phyloP scores from a whole-genome alignment of 2,888 invertebrate species.

The Litoditis marina region DNA sequence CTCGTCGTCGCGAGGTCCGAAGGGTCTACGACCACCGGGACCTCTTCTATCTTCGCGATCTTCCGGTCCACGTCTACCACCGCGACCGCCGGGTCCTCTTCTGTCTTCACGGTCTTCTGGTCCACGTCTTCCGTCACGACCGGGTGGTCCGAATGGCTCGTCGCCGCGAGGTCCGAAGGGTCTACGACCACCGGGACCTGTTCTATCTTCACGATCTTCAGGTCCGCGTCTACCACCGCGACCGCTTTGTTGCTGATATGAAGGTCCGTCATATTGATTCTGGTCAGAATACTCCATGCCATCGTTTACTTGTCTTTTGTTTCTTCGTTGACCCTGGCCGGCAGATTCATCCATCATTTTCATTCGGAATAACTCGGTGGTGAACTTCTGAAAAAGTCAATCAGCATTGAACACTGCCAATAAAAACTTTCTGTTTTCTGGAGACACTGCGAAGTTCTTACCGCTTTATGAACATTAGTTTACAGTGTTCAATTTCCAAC shows the following conservation, averaged over 20 bases:
- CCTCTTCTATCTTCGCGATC: too few relatives aligned
- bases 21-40: neutral
- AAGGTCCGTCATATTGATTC: neutral
- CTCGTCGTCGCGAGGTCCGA: constrained; percentile 1
- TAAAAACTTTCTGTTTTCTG: too few relatives aligned
- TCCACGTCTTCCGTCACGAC: neutral
- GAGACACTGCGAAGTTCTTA: too few relatives aligned
- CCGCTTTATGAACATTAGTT: too few relatives aligned
- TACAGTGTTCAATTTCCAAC: too few relatives aligned
- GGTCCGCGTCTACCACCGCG: neutral
- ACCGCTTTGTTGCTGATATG: too few relatives aligned
- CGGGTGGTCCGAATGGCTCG: constrained; percentile 1
- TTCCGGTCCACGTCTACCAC: neutral
- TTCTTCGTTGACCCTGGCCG: constrained; percentile 2
- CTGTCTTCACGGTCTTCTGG: neutral
- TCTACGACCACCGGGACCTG: constrained; percentile 8
- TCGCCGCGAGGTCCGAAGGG: constrained; percentile 2
- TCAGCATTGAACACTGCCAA: too few relatives aligned
- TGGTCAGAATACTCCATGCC: neutral
- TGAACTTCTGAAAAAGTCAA: constrained; percentile 7
- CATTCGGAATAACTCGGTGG: constrained; percentile 11
- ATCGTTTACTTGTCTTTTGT: constrained; percentile 11
- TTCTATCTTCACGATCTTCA: neutral
- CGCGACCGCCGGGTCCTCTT: neutral
- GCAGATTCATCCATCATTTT: constrained; percentile 6